Evolutionary conservation across 2,888 invertebrate genomes (phyloP).

Genomic region (Cataglyphis cursor): DNA sequence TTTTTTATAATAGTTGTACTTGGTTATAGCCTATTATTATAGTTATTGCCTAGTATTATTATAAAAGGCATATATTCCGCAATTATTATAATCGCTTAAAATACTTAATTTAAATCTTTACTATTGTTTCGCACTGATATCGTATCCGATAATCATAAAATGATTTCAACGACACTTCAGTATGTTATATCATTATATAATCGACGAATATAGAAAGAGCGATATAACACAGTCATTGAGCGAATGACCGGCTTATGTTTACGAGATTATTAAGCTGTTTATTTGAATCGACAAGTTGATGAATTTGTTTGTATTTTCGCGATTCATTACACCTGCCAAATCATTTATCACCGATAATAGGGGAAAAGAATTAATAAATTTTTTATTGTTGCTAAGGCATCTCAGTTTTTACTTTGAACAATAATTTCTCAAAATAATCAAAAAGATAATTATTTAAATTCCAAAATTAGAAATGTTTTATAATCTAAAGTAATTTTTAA

Average conservation of each 20-base stretch:
- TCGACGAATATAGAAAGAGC: slow-evolving; percentile 1
- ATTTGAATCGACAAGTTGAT: slow-evolving; percentile 19
- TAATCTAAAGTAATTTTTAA: neutral
- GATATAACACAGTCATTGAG: slow-evolving; percentile 17
- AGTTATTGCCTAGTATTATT: too few species aligned
- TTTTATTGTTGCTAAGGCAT: neutral
- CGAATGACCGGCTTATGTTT: slow-evolving; percentile 22
- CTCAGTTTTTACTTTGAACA: neutral
- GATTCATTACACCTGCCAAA: neutral
- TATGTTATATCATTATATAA: neutral
- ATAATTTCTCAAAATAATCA: too few species aligned
- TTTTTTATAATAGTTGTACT: neutral
- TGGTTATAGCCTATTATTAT: neutral
- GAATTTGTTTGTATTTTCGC: neutral
- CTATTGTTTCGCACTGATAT: neutral
- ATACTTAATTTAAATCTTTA: neutral
- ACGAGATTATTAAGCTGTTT: neutral
- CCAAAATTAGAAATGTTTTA: neutral
- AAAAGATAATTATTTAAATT: neutral
- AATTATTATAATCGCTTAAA: neutral
- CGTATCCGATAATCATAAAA: neutral
- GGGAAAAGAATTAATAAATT: neutral
- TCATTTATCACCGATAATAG: slow-evolving; percentile 21
- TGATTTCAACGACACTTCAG: slow-evolving; percentile 1
- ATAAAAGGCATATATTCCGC: neutral